Conservation (phyloP, 2,113 vertebrate species). For the Rhagologus leucostigma region DNA sequence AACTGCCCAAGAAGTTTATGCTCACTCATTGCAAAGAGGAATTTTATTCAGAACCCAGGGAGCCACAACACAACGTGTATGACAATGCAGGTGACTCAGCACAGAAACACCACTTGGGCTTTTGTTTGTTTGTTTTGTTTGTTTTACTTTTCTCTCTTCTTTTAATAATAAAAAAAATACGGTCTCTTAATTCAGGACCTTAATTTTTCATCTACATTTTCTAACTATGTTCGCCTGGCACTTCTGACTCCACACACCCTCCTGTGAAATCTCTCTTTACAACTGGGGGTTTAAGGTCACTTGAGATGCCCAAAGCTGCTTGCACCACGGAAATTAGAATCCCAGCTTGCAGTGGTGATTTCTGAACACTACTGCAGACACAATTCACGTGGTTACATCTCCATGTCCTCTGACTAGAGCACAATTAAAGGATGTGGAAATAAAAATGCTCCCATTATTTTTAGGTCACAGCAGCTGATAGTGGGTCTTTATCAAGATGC, state of each 20-base stretch:
- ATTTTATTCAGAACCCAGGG: background rate
- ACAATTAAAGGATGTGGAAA: background rate
- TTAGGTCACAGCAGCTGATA: background rate
- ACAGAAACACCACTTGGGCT: background rate
- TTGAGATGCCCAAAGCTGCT: background rate
- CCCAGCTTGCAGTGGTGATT: background rate
- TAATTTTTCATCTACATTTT: background rate
- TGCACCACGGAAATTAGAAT: background rate
- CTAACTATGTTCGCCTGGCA: background rate
- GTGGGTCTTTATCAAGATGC: background rate
- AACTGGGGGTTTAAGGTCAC: background rate
- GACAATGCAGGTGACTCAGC: slow-evolving; percentile 6
- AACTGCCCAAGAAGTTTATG: background rate
- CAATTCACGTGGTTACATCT: background rate
- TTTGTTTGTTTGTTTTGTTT: background rate
- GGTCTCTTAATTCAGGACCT: background rate
- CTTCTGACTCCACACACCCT: background rate
- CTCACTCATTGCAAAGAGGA: background rate
- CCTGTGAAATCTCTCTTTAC: background rate
- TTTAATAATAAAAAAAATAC: background rate
- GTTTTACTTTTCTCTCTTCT: background rate
- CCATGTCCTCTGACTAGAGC: background rate
- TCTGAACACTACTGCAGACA: background rate
- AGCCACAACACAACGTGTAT: background rate
- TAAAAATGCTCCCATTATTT: background rate